Percentiles rank a stretch among this genome's conserved stretches.
Conservation (phyloP, 2,113 vertebrate species). For the Hymenochirus boettgeri region DNA sequence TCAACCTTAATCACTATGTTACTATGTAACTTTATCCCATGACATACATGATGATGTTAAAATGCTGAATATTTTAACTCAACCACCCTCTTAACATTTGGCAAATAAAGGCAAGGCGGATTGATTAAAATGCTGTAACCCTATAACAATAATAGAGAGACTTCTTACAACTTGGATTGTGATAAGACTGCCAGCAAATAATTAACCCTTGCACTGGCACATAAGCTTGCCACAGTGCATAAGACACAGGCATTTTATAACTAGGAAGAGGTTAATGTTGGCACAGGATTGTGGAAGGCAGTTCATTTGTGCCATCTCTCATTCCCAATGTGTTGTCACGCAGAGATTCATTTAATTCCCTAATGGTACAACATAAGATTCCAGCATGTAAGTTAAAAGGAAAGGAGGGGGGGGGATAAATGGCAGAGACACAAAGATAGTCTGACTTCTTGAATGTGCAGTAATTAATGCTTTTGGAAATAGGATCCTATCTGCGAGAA, state of each 20-base stretch:
- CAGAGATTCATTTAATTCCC: constrained; percentile 39
- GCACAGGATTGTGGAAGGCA: constrained; percentile 10
- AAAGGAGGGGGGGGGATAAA: no score
- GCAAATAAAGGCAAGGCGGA: constrained; percentile 20
- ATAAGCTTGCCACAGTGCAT: background rate
- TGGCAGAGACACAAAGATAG: constrained; percentile 59
- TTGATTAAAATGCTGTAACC: constrained; percentile 11
- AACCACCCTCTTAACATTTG: constrained; percentile 14
- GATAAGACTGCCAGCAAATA: background rate
- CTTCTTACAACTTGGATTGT: constrained; percentile 8
- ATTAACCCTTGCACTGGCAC: constrained; percentile 10
- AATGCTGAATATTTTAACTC: no score
- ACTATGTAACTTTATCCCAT: no score
- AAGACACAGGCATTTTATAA: background rate
- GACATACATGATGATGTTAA: no score
- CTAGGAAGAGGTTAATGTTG: constrained; percentile 28
- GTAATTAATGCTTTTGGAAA: constrained; percentile 66
- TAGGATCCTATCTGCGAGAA: constrained; percentile 60
- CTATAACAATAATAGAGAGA: constrained; percentile 19
- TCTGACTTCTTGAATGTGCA: constrained; percentile 52
- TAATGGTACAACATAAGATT: constrained; percentile 53
- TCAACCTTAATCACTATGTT: no score
- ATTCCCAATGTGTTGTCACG: constrained; percentile 27
- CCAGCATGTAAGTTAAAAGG: constrained; percentile 59
- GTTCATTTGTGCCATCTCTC: constrained; percentile 38